Conservation (phyloP, 2,113 vertebrate species). For the Platichthys stellatus region DNA sequence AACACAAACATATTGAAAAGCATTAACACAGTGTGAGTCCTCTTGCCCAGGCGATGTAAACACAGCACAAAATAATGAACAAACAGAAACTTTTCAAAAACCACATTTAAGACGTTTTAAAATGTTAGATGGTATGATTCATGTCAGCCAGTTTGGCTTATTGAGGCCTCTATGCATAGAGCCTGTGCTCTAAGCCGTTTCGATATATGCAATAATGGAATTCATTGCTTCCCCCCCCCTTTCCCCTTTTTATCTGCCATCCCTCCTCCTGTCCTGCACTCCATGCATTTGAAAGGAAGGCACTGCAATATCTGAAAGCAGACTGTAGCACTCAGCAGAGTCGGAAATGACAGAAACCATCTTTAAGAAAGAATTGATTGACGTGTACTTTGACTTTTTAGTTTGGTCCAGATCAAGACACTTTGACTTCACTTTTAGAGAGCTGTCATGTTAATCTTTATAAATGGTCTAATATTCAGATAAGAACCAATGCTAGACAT, state of each 20-base stretch:
- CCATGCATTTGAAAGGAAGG: slow-evolving; percentile 71
- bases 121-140: slow-evolving; percentile 12
- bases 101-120: not conserved
- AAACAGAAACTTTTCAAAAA: slow-evolving; percentile 15
- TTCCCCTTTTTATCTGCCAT: slow-evolving; percentile 19
- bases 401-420: too few species aligned
- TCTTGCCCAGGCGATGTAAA: not conserved
- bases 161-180: slow-evolving; percentile 23
- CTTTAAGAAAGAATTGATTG: too few species aligned
- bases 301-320: slow-evolving; percentile 46
- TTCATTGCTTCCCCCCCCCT: slow-evolving; percentile 66
- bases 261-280: slow-evolving; percentile 43
- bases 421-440: too few species aligned
- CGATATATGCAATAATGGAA: slow-evolving; percentile 72
- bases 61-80: not conserved
- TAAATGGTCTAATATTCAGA: too few species aligned
- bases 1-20: not conserved
- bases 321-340: not conserved
- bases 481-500: too few species aligned
- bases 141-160: slow-evolving; percentile 35
- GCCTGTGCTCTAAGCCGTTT: slow-evolving; percentile 48
- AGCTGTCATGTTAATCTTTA: too few species aligned
- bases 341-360: too few species aligned
- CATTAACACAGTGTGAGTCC: not conserved
- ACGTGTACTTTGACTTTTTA: not conserved